phyloP scores from a whole-genome alignment of 2,888 invertebrate genomes.

The Dasypogon diadema region DNA sequence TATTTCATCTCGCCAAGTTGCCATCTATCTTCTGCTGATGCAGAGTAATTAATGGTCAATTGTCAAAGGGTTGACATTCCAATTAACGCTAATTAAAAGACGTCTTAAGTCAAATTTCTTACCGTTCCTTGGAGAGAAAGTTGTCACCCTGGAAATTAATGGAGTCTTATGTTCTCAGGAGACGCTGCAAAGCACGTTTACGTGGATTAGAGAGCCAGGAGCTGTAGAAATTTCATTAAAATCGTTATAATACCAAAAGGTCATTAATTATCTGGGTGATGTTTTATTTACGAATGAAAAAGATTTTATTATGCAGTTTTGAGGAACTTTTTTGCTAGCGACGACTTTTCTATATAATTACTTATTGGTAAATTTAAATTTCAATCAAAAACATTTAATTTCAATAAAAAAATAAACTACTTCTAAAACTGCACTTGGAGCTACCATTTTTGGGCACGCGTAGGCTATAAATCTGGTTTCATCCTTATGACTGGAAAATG shows the following conservation, averaged over 20 bases:
- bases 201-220: slow-evolving; percentile 6
- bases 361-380: no score
- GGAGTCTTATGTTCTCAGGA: slow-evolving; percentile 38
- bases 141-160: slow-evolving; percentile 55
- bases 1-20: no score
- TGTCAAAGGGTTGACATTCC: slow-evolving; percentile 54
- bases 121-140: slow-evolving; percentile 40
- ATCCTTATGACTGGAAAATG: no score
- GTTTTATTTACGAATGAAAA: no score
- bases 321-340: no score
- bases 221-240: slow-evolving; percentile 30
- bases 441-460: no score
- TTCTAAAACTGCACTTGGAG: no score
- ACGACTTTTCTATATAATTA: no score
- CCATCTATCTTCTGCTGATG: slow-evolving; percentile 14
- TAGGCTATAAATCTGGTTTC: no score
- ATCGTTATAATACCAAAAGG: slow-evolving; percentile 11
- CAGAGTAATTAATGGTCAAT: slow-evolving; percentile 51
- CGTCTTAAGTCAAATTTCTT: slow-evolving; percentile 56
- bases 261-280: slow-evolving; percentile 22
- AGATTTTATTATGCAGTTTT: no score
- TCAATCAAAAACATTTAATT: no score
- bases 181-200: background rate
- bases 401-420: no score
- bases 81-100: slow-evolving; percentile 56